Evolutionary conservation across 2,888 invertebrate genomes (phyloP), one percentile per base, ranked within the genome.

Genomic region (Boloria selene): DNA sequence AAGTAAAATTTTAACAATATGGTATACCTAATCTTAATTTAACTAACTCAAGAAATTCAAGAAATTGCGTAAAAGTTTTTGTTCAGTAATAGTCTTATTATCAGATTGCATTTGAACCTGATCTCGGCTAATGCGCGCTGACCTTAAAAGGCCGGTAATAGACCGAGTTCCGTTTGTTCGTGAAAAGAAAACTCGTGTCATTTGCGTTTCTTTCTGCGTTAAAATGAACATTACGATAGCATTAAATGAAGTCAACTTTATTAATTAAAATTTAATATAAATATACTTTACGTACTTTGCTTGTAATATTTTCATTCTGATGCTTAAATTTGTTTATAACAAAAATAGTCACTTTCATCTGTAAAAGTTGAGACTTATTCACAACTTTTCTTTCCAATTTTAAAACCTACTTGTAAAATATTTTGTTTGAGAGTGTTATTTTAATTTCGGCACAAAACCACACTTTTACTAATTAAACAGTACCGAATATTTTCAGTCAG

Each of bases 161-260:
- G 16, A 6, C 47, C 16, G n/a, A 49, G 16, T 49, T 49, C 16
- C 47, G 47, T 38, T 49, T 49, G 47, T 49, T 16, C 47, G 16
- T 3, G 47, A 49, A 49, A 49, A 49, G 47, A 49, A 49, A 16
- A 49, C 47, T 49, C 47, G 16, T 49, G 47, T n/a, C 47, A 47
- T 47, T 47, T 47, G n/a, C 47, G 47, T 49, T 16, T 16, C 10
- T 49, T 49, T n/a, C 16, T 16, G 5, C 16, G 2, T 16, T n/a
- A 10, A 14, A 49, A 16, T 49, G 7, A 16, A 49, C 47, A 16
- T n/a, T 49, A 49, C 47, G 14, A 49, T 49, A 49, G 10, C 47
- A 49, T 7, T 16, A n/a, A 49, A 16, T 16, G 4, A 10, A 49
- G 47, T 49, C 47, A 49, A 7, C n/a, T 16, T n/a, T n/a, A n/a